Percentiles rank a stretch among this genome's conserved stretches.
These are phyloP conservation scores for Cyclophora punctaria DNA, from an alignment of 2,888 invertebrate genomes.

Conservation along the genomic window DNA sequence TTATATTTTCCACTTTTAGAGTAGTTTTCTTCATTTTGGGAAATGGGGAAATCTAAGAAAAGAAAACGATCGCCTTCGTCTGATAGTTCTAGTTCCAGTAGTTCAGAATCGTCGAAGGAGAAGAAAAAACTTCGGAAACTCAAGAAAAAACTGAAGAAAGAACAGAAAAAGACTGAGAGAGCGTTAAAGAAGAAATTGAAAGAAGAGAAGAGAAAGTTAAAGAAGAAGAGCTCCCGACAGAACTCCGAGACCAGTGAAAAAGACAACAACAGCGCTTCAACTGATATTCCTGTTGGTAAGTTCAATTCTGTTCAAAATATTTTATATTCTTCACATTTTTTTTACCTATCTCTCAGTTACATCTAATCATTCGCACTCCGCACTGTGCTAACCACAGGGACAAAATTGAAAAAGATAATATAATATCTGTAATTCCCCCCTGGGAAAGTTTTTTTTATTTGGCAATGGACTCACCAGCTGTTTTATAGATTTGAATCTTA, in stretches of 20 bases:
- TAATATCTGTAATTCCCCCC: too few relatives aligned
- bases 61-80: slow-evolving; percentile 40
- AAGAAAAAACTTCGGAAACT: slow-evolving; percentile 70
- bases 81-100: slow-evolving; percentile 53
- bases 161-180: slow-evolving; percentile 70
- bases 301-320: too few relatives aligned
- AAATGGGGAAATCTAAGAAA: slow-evolving; percentile 64
- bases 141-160: slow-evolving; percentile 72
- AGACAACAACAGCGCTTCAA: slow-evolving; percentile 32
- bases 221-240: slow-evolving; percentile 41
- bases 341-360: too few relatives aligned
- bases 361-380: too few relatives aligned
- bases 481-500: too few relatives aligned
- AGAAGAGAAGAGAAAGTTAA: slow-evolving; percentile 57
- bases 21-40: too few relatives aligned
- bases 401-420: too few relatives aligned
- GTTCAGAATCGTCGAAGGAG: slow-evolving; percentile 62
- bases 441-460: too few relatives aligned
- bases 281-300: slow-evolving; percentile 65
- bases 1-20: too few relatives aligned
- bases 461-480: too few relatives aligned
- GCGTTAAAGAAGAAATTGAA: slow-evolving; percentile 70
- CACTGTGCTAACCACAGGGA: too few relatives aligned
- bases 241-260: slow-evolving; percentile 27
- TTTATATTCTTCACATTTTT: too few relatives aligned